Evolutionary conservation across 2,797 vertebrate species (phyloP).

Genomic region (Xenopus petersii): DNA sequence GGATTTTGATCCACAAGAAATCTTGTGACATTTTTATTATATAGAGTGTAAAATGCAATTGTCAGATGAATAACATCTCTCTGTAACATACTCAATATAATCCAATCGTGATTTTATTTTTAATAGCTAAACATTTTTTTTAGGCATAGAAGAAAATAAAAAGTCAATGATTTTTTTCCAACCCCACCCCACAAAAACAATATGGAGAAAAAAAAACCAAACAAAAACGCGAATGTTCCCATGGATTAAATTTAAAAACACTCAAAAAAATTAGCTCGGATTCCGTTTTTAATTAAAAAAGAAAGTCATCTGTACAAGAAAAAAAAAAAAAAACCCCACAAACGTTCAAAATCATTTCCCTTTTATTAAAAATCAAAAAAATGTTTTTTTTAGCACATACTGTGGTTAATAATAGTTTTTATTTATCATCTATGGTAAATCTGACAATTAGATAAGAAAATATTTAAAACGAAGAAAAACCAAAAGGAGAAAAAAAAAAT

Average conservation of each 20-base stretch:
- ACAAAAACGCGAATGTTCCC: slow-evolving; percentile 73
- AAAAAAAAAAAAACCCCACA: slow-evolving; percentile 76
- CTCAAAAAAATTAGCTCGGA: slow-evolving; percentile 57
- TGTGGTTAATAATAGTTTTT: slow-evolving; percentile 89
- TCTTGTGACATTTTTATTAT: slow-evolving; percentile 85
- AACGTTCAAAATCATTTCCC: slow-evolving; percentile 95
- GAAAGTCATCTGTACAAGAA: slow-evolving; percentile 6
- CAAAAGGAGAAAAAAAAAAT: slow-evolving; percentile 58
- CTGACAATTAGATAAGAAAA: slow-evolving; percentile 77
- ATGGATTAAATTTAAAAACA: slow-evolving; percentile 70
- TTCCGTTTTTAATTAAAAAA: slow-evolving; percentile 67
- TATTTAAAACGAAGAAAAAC: slow-evolving; percentile 80
- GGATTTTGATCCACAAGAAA: slow-evolving; percentile 65
- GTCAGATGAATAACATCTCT: slow-evolving; percentile 79
- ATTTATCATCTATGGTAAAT: slow-evolving; percentile 78
- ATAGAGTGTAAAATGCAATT: slow-evolving; percentile 83
- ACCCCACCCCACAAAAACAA: background rate
- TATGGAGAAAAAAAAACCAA: slow-evolving; percentile 49
- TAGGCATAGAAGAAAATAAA: slow-evolving; percentile 68
- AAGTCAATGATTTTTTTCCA: slow-evolving; percentile 16
- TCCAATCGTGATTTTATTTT: slow-evolving; percentile 55
- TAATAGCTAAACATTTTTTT: slow-evolving; percentile 74
- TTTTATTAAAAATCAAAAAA: slow-evolving; percentile 88
- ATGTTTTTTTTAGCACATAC: slow-evolving; percentile 67
- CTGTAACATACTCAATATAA: slow-evolving; percentile 72